A percentile compares a stretch with the other conserved stretches of the same genome.
Conservation (phyloP, 1,140 invertebrate genomes). For the Drosophila kurseongensis region DNA sequence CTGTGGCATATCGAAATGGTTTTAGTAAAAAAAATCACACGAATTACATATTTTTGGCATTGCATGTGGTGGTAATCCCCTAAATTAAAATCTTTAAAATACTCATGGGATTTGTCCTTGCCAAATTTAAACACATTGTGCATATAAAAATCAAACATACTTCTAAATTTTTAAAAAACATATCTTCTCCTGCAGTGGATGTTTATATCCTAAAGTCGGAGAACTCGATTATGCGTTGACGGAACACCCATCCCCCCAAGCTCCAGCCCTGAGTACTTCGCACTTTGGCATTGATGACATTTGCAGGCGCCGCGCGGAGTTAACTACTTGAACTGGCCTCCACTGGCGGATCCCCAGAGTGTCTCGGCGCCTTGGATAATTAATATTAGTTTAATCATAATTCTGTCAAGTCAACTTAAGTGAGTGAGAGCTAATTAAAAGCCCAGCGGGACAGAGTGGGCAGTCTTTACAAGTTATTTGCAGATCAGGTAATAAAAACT, state of each 20-base stretch:
- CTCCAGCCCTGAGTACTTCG: background rate
- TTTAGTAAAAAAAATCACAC: too few relatives aligned
- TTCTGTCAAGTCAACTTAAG: conserved; percentile 33
- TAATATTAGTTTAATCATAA: conserved; percentile 76
- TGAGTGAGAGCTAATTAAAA: conserved; percentile 45
- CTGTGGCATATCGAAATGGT: too few relatives aligned
- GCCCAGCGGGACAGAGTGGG: background rate
- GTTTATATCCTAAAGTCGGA: too few relatives aligned
- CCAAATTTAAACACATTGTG: too few relatives aligned
- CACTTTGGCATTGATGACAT: conserved; percentile 69
- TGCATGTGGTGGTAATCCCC: too few relatives aligned
- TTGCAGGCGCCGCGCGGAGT: conserved; percentile 45
- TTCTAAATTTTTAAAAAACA: too few relatives aligned
- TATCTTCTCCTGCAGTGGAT: too few relatives aligned
- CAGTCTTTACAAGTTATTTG: background rate
- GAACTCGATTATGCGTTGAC: too few relatives aligned
- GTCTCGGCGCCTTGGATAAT: conserved; percentile 43
- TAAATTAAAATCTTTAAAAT: too few relatives aligned
- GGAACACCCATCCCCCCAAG: background rate
- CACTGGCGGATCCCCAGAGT: conserved; percentile 25
- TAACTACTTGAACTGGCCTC: conserved; percentile 61
- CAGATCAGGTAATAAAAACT: background rate
- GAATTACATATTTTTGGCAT: too few relatives aligned
- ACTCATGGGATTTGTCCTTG: too few relatives aligned
- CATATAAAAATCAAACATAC: too few relatives aligned